A percentile compares a stretch with the other conserved stretches of the same genome.
Conservation (phyloP, 2,888 invertebrate genomes). For the Drymonia ruficornis region DNA sequence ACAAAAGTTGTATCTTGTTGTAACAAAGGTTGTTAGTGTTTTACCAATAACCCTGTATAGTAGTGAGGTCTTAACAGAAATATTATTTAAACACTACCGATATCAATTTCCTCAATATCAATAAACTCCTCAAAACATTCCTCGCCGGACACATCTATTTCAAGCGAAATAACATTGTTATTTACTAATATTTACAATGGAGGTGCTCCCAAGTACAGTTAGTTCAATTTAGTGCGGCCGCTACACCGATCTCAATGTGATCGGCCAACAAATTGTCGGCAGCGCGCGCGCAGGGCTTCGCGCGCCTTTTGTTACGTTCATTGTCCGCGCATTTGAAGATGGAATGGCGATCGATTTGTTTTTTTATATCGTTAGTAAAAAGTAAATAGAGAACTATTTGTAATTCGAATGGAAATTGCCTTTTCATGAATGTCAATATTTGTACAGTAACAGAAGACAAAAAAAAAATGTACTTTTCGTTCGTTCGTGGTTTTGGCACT, state of each 20-base stretch:
- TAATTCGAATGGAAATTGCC: neutral
- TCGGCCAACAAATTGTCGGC: conserved; percentile 61
- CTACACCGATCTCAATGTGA: conserved; percentile 67
- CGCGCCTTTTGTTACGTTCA: conserved; percentile 16
- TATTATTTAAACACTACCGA: too few species aligned
- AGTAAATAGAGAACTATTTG: neutral
- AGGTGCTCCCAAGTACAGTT: conserved; percentile 55
- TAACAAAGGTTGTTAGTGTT: too few species aligned
- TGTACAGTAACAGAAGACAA: too few species aligned
- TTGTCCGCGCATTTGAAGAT: neutral
- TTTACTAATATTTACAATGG: conserved; percentile 24
- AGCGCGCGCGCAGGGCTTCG: conserved; percentile 30
- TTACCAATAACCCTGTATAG: too few species aligned
- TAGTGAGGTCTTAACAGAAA: too few species aligned
- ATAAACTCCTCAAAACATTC: too few species aligned
- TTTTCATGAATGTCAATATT: neutral
- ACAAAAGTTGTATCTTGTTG: too few species aligned
- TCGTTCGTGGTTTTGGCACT: too few species aligned
- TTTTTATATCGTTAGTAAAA: conserved; percentile 5
- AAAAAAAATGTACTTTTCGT: too few species aligned
- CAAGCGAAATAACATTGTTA: too few species aligned
- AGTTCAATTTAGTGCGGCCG: conserved; percentile 65
- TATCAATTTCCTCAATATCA: too few species aligned
- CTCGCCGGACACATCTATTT: too few species aligned
- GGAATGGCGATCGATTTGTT: conserved; percentile 30